These are phyloP conservation scores for Alethe castanea DNA, from an alignment of 2,113 vertebrate genomes.

Conservation along the genomic window DNA sequence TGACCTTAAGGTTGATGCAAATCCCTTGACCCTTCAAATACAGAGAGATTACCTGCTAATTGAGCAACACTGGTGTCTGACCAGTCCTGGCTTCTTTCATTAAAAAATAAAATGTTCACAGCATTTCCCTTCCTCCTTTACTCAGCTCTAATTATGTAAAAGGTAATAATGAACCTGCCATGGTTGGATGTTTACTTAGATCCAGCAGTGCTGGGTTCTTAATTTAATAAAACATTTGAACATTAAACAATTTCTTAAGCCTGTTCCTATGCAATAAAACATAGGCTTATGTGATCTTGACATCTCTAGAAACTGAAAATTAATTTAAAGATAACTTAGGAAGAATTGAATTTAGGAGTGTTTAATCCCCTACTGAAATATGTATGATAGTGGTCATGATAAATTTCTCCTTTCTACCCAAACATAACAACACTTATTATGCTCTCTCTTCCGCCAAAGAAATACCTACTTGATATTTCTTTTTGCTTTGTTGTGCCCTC, in stretches of 20 bases:
- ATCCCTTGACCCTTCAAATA: neutral
- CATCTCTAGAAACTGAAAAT: neutral
- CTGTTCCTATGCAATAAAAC: neutral
- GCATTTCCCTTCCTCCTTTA: neutral
- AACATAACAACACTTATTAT: neutral
- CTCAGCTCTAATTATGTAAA: neutral
- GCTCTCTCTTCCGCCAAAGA: neutral
- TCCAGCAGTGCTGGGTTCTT: neutral
- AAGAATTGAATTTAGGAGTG: neutral
- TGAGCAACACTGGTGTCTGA: neutral
- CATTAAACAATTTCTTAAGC: neutral
- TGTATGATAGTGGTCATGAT: neutral
- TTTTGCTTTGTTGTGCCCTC: neutral
- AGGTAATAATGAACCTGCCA: neutral
- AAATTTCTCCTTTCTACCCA: neutral
- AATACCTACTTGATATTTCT: neutral
- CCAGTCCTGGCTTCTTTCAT: neutral
- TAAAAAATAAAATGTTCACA: neutral
- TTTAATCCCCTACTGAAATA: neutral
- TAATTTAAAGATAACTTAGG: neutral
- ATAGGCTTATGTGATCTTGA: neutral
- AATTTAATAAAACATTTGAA: neutral
- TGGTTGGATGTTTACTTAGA: neutral
- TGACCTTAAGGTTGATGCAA: neutral
- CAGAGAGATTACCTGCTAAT: neutral